Evolutionary conservation across 92 coral and sea anemone species (phyloP).

Genomic region (Siderastrea siderea): DNA sequence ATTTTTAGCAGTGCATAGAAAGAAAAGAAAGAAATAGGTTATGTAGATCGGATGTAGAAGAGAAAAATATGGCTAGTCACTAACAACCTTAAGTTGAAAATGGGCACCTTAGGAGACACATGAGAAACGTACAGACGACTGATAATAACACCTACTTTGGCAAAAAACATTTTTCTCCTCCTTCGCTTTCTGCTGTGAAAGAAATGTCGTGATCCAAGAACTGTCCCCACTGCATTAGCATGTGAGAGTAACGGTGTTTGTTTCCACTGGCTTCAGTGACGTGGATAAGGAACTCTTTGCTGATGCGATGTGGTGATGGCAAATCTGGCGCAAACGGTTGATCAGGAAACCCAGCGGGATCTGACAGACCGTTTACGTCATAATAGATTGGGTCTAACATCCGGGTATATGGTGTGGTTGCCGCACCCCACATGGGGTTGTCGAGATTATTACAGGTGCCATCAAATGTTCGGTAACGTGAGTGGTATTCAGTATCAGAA

Average conservation of each 20-base stretch:
- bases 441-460: conserved; percentile 95
- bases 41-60: too few relatives aligned
- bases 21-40: too few relatives aligned
- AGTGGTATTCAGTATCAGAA: conserved; percentile 79
- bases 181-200: conserved; percentile 98
- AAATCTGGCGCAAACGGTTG: conserved; percentile 86
- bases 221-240: conserved; percentile 99
- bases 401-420: conserved; percentile 83
- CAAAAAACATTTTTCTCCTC: conserved; percentile 83
- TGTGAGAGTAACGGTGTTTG: conserved; percentile 77
- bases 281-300: conserved; percentile 84
- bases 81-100: too few relatives aligned
- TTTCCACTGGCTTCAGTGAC: conserved; percentile 57
- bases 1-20: too few relatives aligned
- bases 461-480: conserved; percentile 86
- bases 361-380: conserved; percentile 87
- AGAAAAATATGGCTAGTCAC: too few relatives aligned
- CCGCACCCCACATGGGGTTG: conserved; percentile 95
- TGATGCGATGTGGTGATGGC: conserved; percentile 91
- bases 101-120: too few relatives aligned
- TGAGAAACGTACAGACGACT: background rate
- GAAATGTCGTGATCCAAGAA: conserved; percentile 95
- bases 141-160: conserved; percentile 83
- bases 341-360: conserved; percentile 95
- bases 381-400: conserved; percentile 86